Conservation (phyloP, 2,113 vertebrate genomes). For the Alosa alosa region DNA sequence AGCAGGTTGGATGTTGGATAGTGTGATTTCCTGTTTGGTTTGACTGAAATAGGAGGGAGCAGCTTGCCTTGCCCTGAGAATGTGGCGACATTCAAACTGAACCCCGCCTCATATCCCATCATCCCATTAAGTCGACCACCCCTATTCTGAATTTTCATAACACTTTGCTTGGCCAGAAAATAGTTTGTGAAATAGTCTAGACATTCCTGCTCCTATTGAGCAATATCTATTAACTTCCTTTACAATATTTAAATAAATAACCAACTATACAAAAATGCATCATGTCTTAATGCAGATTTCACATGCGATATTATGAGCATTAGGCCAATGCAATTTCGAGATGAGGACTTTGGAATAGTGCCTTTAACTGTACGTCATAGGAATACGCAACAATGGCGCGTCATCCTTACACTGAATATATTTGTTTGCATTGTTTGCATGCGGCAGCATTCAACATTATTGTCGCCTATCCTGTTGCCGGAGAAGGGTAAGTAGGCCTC, state of each 20-base stretch:
- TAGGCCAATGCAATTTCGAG: too few relatives aligned
- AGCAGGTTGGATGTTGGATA: neutral
- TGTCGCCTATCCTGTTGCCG: neutral
- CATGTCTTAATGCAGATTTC: too few relatives aligned
- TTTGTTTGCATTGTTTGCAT: neutral
- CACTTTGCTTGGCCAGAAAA: neutral
- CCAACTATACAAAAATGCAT: too few relatives aligned
- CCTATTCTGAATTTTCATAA: neutral
- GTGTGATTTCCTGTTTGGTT: neutral
- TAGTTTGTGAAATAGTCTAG: too few relatives aligned
- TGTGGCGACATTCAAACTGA: conserved; percentile 8
- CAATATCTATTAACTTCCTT: too few relatives aligned
- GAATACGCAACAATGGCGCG: neutral
- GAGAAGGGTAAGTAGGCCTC: neutral
- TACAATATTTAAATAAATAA: too few relatives aligned
- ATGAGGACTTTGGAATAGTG: neutral
- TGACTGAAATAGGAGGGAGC: neutral
- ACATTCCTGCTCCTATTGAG: neutral
- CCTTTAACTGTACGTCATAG: neutral
- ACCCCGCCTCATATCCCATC: neutral
- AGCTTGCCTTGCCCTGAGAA: neutral
- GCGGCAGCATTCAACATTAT: neutral
- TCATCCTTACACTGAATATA: neutral
- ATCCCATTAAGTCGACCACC: neutral
- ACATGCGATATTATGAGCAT: too few relatives aligned